Evolutionary conservation across 1,140 invertebrate species (phyloP), one percentile per base, ranked within the genome.

Genomic region (Temnothorax curvispinosus): DNA sequence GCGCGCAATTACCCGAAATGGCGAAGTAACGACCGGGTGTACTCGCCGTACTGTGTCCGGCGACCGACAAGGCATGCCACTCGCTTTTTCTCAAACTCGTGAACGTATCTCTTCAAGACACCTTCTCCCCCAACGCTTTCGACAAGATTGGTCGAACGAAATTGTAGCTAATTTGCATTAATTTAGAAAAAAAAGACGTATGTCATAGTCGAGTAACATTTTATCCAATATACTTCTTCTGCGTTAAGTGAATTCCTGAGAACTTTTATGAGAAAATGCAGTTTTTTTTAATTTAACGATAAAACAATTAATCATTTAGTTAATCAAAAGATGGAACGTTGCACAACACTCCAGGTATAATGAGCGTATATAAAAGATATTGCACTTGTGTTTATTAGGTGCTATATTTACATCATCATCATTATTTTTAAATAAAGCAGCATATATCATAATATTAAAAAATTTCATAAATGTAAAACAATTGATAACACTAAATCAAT

Each of bases 1-100:
- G 82, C 86, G 77, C 74, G 89, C 88, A 90, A 90, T 90, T 90
- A 90, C 85, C 67, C 81, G 85, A 89, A 90, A 90, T 88, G 88
- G 88, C 71, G 69, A 89, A 90, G 87, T 90, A 89, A 89, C 89
- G 85, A 89, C 85, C 84, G 87, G 52, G 47, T 47, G 38, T 47
- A 54, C 67, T 69, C 27, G 27, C 35, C 64, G 21, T 35, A 8
- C 54, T 27, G 60, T 44, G 54, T 47, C 58, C 41, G 80, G 69
- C 4, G 41, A 58, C 67, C 80, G 67, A 71, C 77, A 5, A 13
- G 47, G 47, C 50, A 44, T 13, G 65, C 78, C 44, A 64, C 13
- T 50, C 21, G 47, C 54, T 84, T 84, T 84, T 84, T 84, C 69
- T 41, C 54, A 75, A 84, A 60, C 80, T 62, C n/a, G 41, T 4